Evolutionary conservation across 1,140 invertebrate species (phyloP).

Genomic region (Drosophila ercepeae): DNA sequence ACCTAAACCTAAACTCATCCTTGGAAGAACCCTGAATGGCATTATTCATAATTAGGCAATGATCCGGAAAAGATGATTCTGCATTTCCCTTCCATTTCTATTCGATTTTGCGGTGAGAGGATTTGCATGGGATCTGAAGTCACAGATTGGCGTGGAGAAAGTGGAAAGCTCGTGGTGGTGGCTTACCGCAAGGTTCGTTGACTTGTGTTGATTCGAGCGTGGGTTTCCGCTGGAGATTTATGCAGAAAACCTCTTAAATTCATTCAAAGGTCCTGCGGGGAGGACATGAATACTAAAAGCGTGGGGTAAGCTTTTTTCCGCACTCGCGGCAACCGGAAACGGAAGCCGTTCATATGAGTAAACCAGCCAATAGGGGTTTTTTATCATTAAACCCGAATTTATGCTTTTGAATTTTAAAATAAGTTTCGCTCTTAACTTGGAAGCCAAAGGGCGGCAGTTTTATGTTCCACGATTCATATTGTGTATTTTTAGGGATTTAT

Average conservation of each 20-base stretch:
- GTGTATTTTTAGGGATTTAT: conserved; percentile 68
- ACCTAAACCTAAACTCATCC: conserved; percentile 2
- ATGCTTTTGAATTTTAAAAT: neutral
- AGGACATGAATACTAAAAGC: conserved; percentile 70
- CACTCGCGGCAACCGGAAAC: conserved; percentile 36
- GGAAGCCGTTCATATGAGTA: conserved; percentile 32
- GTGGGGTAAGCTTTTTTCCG: conserved; percentile 13
- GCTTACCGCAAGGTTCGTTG: conserved; percentile 22
- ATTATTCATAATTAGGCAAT: conserved; percentile 80
- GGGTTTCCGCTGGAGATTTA: conserved; percentile 55
- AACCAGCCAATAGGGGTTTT: too few species aligned
- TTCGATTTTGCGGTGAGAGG: conserved; percentile 67
- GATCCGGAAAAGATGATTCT: conserved; percentile 83
- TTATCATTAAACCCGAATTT: neutral
- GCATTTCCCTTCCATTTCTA: conserved; percentile 48
- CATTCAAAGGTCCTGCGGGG: conserved; percentile 48
- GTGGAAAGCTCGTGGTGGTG: conserved; percentile 13
- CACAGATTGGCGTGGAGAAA: conserved; percentile 8
- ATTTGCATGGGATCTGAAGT: conserved; percentile 63
- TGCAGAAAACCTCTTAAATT: conserved; percentile 44
- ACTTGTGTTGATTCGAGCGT: conserved; percentile 78
- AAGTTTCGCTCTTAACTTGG: neutral
- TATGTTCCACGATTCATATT: conserved; percentile 54
- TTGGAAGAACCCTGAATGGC: conserved; percentile 59
- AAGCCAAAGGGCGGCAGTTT: conserved; percentile 37